Base-by-base conservation (phyloP, 2,113 vertebrate species). In the Bos taurus region DNA sequence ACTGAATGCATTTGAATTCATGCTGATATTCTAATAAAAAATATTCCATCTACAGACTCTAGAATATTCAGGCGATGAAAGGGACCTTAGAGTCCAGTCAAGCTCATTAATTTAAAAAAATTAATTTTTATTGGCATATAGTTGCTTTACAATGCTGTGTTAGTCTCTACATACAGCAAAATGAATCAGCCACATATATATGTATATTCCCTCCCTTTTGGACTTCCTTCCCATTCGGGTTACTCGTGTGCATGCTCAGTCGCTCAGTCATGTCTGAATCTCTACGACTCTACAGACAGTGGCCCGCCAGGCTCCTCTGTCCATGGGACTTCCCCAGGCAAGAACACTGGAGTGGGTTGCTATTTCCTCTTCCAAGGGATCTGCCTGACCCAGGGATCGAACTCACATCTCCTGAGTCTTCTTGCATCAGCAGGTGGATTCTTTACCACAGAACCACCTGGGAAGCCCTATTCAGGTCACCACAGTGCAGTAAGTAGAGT, bases 211-310 rank as follows among this genome's bases (percentile, higher is more conserved):
- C 62, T 64, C 62, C 15, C 30, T 64, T 64, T 64, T n/a, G 62
- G 62, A 17, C 62, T 64, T 17, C 62, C 30, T n/a, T 64, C 15
- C 30, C 16, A 64, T 17, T n/a, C 30, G 17, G 30, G 30, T n/a
- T 2, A n/a, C 30, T n/a, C 7, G 7, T 17, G 62, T 17, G 15
- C 62, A 64, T 7, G 15, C 30, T 64, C 62, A 64, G 62, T 64
- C 30, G 3, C 30, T n/a, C 62, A 64, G 30, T 64, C 30, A 2
- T n/a, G 30, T n/a, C 62, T 64, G 15, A 17, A n/a, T 64, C 62
- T 64, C n/a, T 4, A 7, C 1, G 0, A 64, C 30, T 3, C 62
- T 19, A 19, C 17, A 17, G 62, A n/a, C 62, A n/a, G 33, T 67
- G 62, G 7, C 62, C 33, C 0, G 3, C 60, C 60, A 64, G 30